A percentile compares a stretch with the other conserved stretches of the same genome.
phyloP scores from a whole-genome alignment of 2,797 vertebrate species.

The Emys orbicularis region DNA sequence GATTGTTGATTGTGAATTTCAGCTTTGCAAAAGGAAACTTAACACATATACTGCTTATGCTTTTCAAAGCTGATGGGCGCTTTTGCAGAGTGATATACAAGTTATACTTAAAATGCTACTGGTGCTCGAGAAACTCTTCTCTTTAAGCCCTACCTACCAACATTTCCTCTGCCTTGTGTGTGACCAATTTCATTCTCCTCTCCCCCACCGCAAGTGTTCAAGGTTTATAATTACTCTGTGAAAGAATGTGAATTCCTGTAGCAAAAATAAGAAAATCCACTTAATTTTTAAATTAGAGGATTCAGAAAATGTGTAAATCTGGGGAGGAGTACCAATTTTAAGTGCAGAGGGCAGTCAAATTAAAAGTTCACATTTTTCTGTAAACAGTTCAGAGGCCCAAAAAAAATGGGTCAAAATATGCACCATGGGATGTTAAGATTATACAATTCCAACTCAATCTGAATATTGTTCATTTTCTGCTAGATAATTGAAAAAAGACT shows the following conservation, averaged over 20 bases:
- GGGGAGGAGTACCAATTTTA: neutral
- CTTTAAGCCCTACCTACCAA: neutral
- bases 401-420: neutral
- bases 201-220: neutral
- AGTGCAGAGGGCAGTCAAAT: neutral
- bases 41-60: neutral
- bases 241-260: neutral
- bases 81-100: neutral
- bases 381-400: neutral
- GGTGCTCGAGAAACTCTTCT: neutral
- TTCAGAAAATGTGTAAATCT: neutral
- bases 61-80: conserved; percentile 12
- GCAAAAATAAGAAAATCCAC: neutral
- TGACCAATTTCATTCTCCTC: neutral
- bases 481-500: neutral
- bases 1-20: conserved; percentile 45
- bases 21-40: conserved; percentile 40
- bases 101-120: neutral
- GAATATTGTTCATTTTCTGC: neutral
- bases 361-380: neutral
- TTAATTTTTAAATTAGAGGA: neutral
- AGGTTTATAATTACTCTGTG: neutral
- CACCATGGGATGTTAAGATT: neutral
- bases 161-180: neutral
- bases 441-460: neutral